These are phyloP conservation scores for Sebastes cheni DNA, from an alignment of 2,797 vertebrate species.

Conservation along the genomic window DNA sequence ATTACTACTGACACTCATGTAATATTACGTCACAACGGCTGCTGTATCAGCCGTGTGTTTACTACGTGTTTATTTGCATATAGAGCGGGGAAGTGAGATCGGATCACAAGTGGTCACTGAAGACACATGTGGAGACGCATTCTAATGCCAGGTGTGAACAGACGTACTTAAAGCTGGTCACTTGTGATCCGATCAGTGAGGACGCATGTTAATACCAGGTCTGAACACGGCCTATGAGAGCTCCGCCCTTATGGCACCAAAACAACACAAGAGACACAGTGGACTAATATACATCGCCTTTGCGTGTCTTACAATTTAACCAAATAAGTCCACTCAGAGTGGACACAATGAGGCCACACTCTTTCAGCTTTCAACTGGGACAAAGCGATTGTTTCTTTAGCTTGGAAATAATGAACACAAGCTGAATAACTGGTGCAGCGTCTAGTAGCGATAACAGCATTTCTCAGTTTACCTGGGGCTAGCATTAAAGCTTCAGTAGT, in stretches of 20 bases:
- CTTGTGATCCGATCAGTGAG: too few relatives aligned
- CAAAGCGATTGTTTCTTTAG: neutral
- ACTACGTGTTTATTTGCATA: too few relatives aligned
- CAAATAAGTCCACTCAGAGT: neutral
- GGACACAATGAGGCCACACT: neutral
- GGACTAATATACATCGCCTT: neutral
- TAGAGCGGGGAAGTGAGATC: too few relatives aligned
- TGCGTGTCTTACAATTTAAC: neutral
- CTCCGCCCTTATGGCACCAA: neutral
- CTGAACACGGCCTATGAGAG: neutral
- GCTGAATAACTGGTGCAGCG: neutral
- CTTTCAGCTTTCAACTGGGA: neutral
- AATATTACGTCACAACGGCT: too few relatives aligned
- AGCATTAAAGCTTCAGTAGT: accelerated
- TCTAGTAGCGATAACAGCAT: neutral
- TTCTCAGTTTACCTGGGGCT: neutral
- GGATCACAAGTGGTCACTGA: too few relatives aligned
- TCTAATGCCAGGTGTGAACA: too few relatives aligned
- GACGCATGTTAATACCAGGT: too few relatives aligned
- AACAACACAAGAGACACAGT: neutral
- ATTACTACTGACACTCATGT: too few relatives aligned
- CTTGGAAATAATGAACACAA: neutral
- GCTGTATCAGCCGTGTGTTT: too few relatives aligned
- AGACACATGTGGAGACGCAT: too few relatives aligned
- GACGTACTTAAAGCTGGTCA: too few relatives aligned